These are phyloP conservation scores for Drosophila takahashii DNA, from an alignment of 1,140 invertebrate species.

Conservation along the genomic window DNA sequence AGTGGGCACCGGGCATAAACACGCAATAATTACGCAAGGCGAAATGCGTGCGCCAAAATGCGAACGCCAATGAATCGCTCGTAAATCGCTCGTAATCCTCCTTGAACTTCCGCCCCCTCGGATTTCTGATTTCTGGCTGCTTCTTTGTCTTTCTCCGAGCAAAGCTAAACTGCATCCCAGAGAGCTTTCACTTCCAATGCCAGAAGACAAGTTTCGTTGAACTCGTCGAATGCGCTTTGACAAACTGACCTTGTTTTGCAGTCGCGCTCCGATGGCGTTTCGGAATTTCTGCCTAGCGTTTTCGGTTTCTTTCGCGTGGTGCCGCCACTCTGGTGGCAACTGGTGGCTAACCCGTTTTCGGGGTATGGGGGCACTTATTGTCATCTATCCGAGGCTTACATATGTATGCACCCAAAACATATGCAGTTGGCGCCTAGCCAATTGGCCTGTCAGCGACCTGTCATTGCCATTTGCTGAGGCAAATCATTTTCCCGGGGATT, in stretches of 20 bases:
- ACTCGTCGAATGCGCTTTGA: constrained; percentile 60
- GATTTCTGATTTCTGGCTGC: neutral
- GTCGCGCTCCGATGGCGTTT: constrained; percentile 51
- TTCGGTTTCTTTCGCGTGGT: constrained; percentile 34
- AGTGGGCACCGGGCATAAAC: neutral
- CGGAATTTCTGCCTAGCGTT: constrained; percentile 30
- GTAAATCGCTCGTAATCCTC: constrained; percentile 15
- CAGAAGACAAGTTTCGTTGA: constrained; percentile 62
- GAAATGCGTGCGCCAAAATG: neutral
- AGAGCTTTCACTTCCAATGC: constrained; percentile 69
- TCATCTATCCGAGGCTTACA: constrained; percentile 17
- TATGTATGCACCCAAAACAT: constrained; percentile 3
- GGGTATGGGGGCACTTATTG: constrained; percentile 8
- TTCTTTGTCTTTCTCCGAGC: constrained; percentile 2
- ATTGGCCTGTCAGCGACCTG: constrained; percentile 57
- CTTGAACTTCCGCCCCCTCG: constrained; percentile 20
- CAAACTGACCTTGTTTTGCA: constrained; percentile 72
- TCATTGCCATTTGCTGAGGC: constrained; percentile 26
- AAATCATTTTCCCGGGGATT: constrained; percentile 16
- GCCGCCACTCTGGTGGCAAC: constrained; percentile 33
- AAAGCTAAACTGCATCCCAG: constrained; percentile 41
- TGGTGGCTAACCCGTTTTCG: constrained; percentile 33
- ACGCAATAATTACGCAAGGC: constrained; percentile 13
- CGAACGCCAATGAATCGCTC: constrained; percentile 29
- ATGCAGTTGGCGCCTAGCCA: constrained; percentile 46